Evolutionary conservation across 2,888 invertebrate species (phyloP), one percentile per base, ranked within the genome.

Genomic region (Aricia artaxerxes): DNA sequence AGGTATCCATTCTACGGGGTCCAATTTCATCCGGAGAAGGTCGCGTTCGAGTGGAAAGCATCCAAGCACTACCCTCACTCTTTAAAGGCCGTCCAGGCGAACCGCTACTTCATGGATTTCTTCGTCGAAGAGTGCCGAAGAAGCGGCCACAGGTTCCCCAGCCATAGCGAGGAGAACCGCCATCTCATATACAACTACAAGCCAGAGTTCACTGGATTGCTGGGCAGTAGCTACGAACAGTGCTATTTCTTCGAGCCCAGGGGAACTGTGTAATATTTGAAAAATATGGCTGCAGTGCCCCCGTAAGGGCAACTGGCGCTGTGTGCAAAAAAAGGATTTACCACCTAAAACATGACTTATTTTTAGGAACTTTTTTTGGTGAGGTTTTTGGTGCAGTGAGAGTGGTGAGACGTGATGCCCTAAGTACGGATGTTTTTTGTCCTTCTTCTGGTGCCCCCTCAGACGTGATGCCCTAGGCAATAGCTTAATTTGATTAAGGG

Each of bases 11-110:
- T 98, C 86, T 99, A 97, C 88, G 98, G 97, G 0, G 94, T 97
- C 0, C 98, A 98, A 89, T 99, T 98, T 90, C 99, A 99, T 87
- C 98, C 99, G 0, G 99, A 99, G 90, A 98, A 98, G 86, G 96
- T 96, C 85, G 90, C 96, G 0, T 99, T 96, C 86, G 98, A 98
- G 89, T 98, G 97, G 96, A 95, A 94, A 78, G 84, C 85, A 44
- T 94, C 90, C 11, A 94, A 94, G 79, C 90, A 91, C 1, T 96
- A 97, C 81, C 95, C 97, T 0, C 98, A 98, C 85, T 93, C 95
- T 0, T 78, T 85, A 0, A 91, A 95, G 13, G 96, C 97, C 0
- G 91, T 97, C 0, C 91, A 92, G 85, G 94, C 95, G 0, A 95
- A 96, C 16, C 97, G 97, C 84, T 97, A 97, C 89, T 97, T 98